phyloP scores from a whole-genome alignment of 2,888 invertebrate genomes.

The Trilocha varians region DNA sequence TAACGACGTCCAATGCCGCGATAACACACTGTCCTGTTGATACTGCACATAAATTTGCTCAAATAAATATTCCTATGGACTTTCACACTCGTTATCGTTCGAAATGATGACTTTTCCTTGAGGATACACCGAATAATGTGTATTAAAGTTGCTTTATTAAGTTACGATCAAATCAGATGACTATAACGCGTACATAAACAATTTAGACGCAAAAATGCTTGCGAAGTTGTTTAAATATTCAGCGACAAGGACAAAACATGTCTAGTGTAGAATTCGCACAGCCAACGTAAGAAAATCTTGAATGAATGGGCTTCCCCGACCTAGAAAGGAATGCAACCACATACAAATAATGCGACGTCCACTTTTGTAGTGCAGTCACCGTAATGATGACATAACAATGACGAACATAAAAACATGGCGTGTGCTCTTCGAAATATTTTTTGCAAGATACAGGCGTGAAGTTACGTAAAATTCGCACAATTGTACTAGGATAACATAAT shows the following conservation, averaged over 20 bases:
- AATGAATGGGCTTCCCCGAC: constrained; percentile 60
- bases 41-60: constrained; percentile 41
- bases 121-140: not conserved
- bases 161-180: not conserved
- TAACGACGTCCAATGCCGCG: constrained; percentile 38
- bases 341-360: constrained; percentile 39
- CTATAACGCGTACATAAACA: not conserved
- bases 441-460: constrained; percentile 43
- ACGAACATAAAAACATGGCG: constrained; percentile 36
- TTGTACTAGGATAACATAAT: constrained; percentile 54
- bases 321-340: constrained; percentile 48
- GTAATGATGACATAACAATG: constrained; percentile 63
- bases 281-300: constrained; percentile 19
- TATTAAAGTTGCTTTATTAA: not conserved
- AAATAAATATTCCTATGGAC: constrained; percentile 25
- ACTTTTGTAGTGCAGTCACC: constrained; percentile 54
- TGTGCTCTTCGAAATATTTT: constrained; percentile 52
- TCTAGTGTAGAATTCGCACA: constrained; percentile 44
- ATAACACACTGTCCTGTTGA: constrained; percentile 42
- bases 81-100: constrained; percentile 11
- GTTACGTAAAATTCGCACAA: constrained; percentile 71
- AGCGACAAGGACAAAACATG: constrained; percentile 31
- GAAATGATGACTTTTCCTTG: not conserved
- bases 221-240: constrained; percentile 3
- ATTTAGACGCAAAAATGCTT: constrained; percentile 2